Evolutionary conservation across 2,888 invertebrate genomes (phyloP).

Genomic region (Terebella lapidaria): DNA sequence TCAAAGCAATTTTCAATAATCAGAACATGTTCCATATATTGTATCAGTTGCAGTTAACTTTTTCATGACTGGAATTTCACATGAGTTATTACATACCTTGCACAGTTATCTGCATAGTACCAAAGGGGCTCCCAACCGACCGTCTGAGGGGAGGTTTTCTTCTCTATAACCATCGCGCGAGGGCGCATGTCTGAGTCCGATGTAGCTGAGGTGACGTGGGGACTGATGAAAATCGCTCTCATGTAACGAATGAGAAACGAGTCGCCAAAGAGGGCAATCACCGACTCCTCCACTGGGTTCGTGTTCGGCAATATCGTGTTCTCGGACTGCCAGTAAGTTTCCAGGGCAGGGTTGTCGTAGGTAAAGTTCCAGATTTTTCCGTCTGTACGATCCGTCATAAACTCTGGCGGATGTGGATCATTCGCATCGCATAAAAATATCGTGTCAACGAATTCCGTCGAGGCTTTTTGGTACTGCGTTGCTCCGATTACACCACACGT

Average conservation of each 20-base stretch:
- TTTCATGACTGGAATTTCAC: no score
- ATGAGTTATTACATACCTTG: no score
- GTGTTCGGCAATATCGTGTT: slow-evolving; percentile 14
- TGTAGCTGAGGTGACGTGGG: slow-evolving; percentile 6
- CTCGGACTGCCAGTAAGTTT: slow-evolving; percentile 25
- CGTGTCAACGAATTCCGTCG: slow-evolving; percentile 2
- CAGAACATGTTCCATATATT: no score
- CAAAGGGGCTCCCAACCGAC: slow-evolving; percentile 17
- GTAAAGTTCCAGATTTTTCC: slow-evolving; percentile 7
- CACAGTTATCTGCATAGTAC: slow-evolving; percentile 23
- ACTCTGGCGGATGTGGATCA: slow-evolving; percentile 5
- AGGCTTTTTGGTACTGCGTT: slow-evolving; percentile 7
- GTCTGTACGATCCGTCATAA: slow-evolving; percentile 9
- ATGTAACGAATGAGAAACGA: slow-evolving; percentile 21
- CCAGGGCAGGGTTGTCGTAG: slow-evolving; percentile 10
- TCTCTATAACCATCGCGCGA: slow-evolving; percentile 21
- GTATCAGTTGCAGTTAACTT: no score
- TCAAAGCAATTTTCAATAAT: no score
- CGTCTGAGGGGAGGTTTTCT: no score
- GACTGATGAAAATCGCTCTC: slow-evolving; percentile 18
- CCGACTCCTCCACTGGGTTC: slow-evolving; percentile 3
- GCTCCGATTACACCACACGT: slow-evolving; percentile 7
- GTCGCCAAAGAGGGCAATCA: slow-evolving; percentile 18
- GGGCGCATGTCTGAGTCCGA: slow-evolving; percentile 22
- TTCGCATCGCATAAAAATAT: slow-evolving; percentile 11